Evolutionary conservation across 2,888 invertebrate species (phyloP).

Genomic region (Scaptomyza caliginosa): DNA sequence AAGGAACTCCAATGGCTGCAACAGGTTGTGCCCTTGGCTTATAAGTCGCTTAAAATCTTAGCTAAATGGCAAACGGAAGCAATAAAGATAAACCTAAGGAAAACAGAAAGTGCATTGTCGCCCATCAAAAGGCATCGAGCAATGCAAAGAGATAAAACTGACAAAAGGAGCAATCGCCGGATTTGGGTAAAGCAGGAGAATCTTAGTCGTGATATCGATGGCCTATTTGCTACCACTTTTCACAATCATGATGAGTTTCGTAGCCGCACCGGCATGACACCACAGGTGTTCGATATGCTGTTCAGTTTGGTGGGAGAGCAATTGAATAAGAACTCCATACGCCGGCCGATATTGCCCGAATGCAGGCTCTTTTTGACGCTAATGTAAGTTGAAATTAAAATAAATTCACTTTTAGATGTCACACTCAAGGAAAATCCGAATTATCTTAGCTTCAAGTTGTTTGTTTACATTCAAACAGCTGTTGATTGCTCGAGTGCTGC

Average conservation of each 20-base stretch:
- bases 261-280: slow-evolving; percentile 20
- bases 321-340: slow-evolving; percentile 27
- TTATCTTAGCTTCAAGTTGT: neutral
- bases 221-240: slow-evolving; percentile 13
- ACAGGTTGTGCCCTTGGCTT: slow-evolving; percentile 13
- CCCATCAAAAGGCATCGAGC: neutral
- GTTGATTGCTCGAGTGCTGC: neutral
- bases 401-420: too few relatives aligned
- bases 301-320: slow-evolving; percentile 34
- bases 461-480: neutral
- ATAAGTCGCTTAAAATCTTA: slow-evolving; percentile 1
- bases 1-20: slow-evolving; percentile 15
- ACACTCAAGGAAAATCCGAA: too few relatives aligned
- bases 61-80: neutral
- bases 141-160: too few relatives aligned
- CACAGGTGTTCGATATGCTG: slow-evolving; percentile 32
- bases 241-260: slow-evolving; percentile 15
- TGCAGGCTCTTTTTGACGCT: slow-evolving; percentile 30
- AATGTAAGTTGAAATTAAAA: slow-evolving; percentile 12
- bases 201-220: slow-evolving; percentile 16
- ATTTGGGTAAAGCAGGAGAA: slow-evolving; percentile 27
- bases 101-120: neutral
- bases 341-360: slow-evolving; percentile 11
- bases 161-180: neutral
- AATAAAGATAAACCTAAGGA: neutral